Base-by-base conservation (phyloP, 2,888 invertebrate genomes). In the Arge pagana region DNA sequence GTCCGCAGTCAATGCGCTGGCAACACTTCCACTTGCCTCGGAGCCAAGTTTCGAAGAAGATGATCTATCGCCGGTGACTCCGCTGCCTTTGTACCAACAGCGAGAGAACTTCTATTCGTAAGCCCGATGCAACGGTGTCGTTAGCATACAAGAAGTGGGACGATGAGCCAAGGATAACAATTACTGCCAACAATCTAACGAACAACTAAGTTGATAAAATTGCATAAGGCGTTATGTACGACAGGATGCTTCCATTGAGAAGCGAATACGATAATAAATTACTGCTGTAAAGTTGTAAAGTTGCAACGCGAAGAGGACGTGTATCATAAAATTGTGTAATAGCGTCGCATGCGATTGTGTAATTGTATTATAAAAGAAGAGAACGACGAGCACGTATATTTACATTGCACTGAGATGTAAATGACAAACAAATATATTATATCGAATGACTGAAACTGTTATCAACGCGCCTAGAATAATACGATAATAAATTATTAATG, bases 81-180 rank as follows among this genome's bases (percentile, higher is more conserved):
- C 90, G 72, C 81, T 92, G 72, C 92, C 92, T 48, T 82, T 92
- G 59, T 90, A 89, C 72, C 92, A 93, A 77, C 91, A 92, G 77
- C 84, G 92, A 71, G 90, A 92, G 71, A 92, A 92, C 77, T 91
- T 85, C 80, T 90, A 87, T 75, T 72, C 78, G 33, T 72, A 78
- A 68, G 52, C 36, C 37, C 50, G 37, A 56, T 37, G 13, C 43
- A n/a, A 19, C 23, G 3, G 35, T 10, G 18, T 23, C 19, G 16
- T 16, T 36, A 24, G 33, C 16, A 19, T 49, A 36, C 13, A 36
- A 33, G 33, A 31, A 28, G 35, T 31, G 15, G 19, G 7, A 11
- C 6, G 33, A 40, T 3, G n/a, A 30, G 40, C 21, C 39, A 19
- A 43, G 43, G 35, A 31, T 11, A 41, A 3, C 13, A 51, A 51